Base-by-base conservation (phyloP, 2,113 vertebrate genomes). In the Caranx ignobilis region DNA sequence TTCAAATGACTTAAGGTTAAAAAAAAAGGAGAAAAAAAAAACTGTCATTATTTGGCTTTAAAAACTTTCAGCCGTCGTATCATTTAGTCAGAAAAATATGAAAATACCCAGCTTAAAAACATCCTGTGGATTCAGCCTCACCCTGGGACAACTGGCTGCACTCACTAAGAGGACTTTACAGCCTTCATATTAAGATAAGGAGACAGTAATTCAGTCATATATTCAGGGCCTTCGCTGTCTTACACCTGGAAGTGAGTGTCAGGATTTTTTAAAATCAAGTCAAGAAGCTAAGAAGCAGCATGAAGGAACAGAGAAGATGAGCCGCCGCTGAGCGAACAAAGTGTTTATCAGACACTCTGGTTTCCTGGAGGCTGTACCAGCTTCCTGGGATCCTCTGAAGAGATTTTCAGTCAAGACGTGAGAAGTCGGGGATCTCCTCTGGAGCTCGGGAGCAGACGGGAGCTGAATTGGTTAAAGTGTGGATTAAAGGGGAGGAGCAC, bases 351-450 rank as follows among this genome's bases (percentile, higher is more conserved):
- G 21, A 81, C 63, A 62, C 19, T 10, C 65, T 77, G 77, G 8
- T 52, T 71, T 87, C 75, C 79, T 85, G 82, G 47, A 82, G 87
- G 78, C 84, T 70, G 66, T 62, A 65, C 11, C 6, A 56, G 62
- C 41, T 82, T 48, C 82, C 65, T 52, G 72, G 75, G 80, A 86
- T 85, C 47, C 55, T 90, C 77, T 71, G 71, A 82, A 73, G 75
- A 71, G 12, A 54, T 57, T 62, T 80, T 61, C 57, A 54, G 26
- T 26, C 26, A 26, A 26, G 70, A 80, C 26, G 21, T 13, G 1
- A 67, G 65, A 50, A 47, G 64, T 69, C 19, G 48, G 61, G 76
- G 72, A 85, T 72, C 70, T 78, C 65, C 82, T 65, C 57, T 32
- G 88, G 69, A 87, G 66, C 61, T 32, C 31, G 50, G 16, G 71